These are phyloP conservation scores for Eilema griseolum DNA, from an alignment of 2,888 invertebrate species.

Conservation along the genomic window DNA sequence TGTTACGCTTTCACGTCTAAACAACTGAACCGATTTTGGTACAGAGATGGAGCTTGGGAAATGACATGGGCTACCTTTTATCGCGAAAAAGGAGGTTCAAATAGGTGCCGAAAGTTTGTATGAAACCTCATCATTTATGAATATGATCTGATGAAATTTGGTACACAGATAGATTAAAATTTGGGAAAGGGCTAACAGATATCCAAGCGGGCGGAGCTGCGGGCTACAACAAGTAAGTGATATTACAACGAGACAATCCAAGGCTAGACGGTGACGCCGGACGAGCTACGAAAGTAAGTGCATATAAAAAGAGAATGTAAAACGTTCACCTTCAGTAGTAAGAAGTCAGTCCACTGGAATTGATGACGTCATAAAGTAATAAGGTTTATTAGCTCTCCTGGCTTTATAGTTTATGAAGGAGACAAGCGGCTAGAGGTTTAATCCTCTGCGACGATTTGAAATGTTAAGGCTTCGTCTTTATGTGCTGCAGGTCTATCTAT, in stretches of 20 bases:
- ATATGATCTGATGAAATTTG: too few species aligned
- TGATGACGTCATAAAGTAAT: constrained; percentile 38
- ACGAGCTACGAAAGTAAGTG: constrained; percentile 31
- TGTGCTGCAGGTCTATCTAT: too few species aligned
- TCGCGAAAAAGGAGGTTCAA: too few species aligned
- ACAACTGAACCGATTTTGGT: too few species aligned
- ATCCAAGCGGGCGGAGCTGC: too few species aligned
- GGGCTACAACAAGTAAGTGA: too few species aligned
- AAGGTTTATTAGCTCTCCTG: constrained; percentile 34
- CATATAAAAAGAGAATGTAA: constrained; percentile 33
- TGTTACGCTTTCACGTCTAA: too few species aligned
- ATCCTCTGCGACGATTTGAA: neutral
- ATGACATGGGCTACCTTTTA: too few species aligned
- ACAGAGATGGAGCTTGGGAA: too few species aligned
- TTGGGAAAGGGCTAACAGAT: too few species aligned
- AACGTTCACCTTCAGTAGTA: constrained; percentile 29
- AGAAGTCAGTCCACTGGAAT: constrained; percentile 28
- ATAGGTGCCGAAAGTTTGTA: too few species aligned
- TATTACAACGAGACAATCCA: constrained; percentile 4
- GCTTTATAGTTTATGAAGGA: constrained; percentile 27
- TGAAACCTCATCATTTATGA: too few species aligned
- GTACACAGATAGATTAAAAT: neutral
- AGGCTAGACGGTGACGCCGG: constrained; percentile 24
- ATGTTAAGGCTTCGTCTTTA: neutral
- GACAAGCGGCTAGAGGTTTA: neutral